Evolutionary conservation across 2,113 vertebrate species (phyloP), one percentile per base, ranked within the genome.

Genomic region (Coptodon bakossiorum): DNA sequence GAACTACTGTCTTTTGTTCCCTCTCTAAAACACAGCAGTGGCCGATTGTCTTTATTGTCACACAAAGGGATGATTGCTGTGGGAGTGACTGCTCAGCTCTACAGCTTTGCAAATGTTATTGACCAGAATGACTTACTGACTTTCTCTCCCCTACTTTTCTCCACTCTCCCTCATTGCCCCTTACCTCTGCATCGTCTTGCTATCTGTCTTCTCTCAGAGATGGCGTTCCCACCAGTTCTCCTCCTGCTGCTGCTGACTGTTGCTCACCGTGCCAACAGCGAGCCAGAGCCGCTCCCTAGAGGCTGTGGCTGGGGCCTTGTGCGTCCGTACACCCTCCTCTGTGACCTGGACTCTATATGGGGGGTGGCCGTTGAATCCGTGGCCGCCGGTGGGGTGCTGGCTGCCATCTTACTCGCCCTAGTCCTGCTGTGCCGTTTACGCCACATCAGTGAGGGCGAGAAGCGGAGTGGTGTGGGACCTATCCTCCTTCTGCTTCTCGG

Each of bases 271-370:
- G 91, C 96, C 95, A 76, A 22, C 12, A 82, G 92, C 56, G 97
- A 97, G 22, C 13, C 92, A 50, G 97, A 80, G 93, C 95, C 14
- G 96, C 95, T 1, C 43, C 97, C 98, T 0, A 95, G 97, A 43
- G 98, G 98, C 78, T 99, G 98, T 0, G 98, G 98, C 9, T 96
- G 98, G 96, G 98, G 98, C 22, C 96, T 98, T 0, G 95, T 96
- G 29, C 97, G 97, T 2, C 98, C 98, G 89, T 99, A 98, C 50
- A 96, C 98, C 9, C 95, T 97, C 88, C 97, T 99, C 82, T 99
- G 98, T 4, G 98, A 99, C 94, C 97, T 99, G 97, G 98, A 99
- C 93, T 97, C 97, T 79, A 94, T 98, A 27, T 99, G 98, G 98
- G 98, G 98, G 1, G 98, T 99, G 50, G 98, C 97, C 1, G 94